Evolutionary conservation across 2,888 invertebrate species (phyloP).

Genomic region (Fragum whitleyi): DNA sequence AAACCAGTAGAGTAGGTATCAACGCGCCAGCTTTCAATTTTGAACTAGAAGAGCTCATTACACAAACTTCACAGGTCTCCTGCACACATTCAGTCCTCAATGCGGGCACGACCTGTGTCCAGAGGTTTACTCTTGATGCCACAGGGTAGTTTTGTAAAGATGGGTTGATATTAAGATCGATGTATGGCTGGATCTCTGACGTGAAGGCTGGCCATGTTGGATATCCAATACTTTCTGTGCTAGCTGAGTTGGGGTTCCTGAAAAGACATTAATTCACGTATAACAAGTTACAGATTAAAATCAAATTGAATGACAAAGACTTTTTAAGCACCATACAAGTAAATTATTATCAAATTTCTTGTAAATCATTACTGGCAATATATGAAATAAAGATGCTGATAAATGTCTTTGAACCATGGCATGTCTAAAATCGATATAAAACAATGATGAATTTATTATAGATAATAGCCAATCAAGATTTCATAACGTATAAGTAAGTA

Average conservation of each 20-base stretch:
- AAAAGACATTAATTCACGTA: not conserved
- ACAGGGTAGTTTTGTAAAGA: conserved; percentile 36
- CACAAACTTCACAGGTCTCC: not conserved
- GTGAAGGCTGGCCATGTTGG: conserved; percentile 45
- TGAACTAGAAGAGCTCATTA: not conserved
- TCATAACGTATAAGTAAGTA: too few relatives aligned
- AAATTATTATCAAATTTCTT: too few relatives aligned
- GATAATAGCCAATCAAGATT: too few relatives aligned
- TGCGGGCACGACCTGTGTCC: conserved; percentile 39
- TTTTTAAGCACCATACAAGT: too few relatives aligned
- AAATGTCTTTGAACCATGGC: too few relatives aligned
- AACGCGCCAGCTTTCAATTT: too few relatives aligned
- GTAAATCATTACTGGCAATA: too few relatives aligned
- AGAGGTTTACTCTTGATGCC: conserved; percentile 36
- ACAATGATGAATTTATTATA: too few relatives aligned
- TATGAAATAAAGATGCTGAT: too few relatives aligned
- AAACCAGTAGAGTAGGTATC: too few relatives aligned
- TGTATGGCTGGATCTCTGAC: conserved; percentile 8
- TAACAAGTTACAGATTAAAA: not conserved
- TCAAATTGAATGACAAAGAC: too few relatives aligned
- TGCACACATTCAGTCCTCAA: not conserved
- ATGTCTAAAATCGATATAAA: not conserved
- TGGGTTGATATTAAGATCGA: conserved; percentile 38
- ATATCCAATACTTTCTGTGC: not conserved
- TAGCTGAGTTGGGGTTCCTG: conserved; percentile 40